phyloP scores from a whole-genome alignment of 2,888 invertebrate genomes.

The Atethmia centrago region DNA sequence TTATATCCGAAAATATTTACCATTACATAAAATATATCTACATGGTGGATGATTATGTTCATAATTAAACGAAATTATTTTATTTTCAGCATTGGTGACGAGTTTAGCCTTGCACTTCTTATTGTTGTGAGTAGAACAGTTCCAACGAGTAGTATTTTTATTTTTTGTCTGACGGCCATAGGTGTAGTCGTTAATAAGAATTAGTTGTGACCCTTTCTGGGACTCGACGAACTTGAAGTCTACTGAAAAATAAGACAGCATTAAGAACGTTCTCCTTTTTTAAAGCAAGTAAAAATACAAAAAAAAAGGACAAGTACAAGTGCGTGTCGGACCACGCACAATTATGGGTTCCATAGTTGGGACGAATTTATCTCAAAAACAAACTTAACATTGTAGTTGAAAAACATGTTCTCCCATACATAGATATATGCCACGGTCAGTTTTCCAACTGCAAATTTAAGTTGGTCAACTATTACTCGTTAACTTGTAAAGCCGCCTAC shows the following conservation, averaged over 20 bases:
- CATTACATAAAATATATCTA: conserved; percentile 13
- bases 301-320: no score
- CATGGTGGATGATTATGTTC: conserved; percentile 46
- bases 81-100: background rate
- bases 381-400: no score
- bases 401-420: no score
- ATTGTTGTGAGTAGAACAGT: conserved; percentile 19
- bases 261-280: background rate
- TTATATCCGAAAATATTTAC: conserved; percentile 39
- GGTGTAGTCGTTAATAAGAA: conserved; percentile 14
- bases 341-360: no score
- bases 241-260: background rate
- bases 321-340: no score
- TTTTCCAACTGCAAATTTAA: no score
- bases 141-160: conserved; percentile 13
- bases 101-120: conserved; percentile 15
- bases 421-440: no score
- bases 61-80: conserved; percentile 11
- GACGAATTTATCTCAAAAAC: no score
- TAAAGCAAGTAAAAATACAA: no score
- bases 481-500: no score
- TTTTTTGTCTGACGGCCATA: background rate
- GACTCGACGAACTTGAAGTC: background rate
- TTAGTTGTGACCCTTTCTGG: no score
- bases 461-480: no score